Evolutionary conservation across 2,797 vertebrate species (phyloP).

Genomic region (Sebastes hubbsi): DNA sequence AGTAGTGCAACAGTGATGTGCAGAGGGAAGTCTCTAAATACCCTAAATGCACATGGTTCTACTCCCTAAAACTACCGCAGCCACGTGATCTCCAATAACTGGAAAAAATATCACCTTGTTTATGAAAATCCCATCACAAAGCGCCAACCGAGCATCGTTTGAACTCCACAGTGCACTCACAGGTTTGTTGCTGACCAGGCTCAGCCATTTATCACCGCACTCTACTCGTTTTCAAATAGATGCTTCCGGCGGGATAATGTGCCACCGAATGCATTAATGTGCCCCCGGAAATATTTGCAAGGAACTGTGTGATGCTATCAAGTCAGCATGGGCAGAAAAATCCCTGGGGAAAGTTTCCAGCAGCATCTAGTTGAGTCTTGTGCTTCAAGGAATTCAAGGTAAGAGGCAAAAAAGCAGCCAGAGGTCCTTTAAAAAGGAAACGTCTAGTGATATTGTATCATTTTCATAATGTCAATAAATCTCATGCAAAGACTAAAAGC

Average conservation of each 20-base stretch:
- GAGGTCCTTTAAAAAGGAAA: not conserved
- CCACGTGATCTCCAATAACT: not conserved
- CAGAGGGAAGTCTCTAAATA: not conserved
- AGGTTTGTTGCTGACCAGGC: slow-evolving; percentile 10
- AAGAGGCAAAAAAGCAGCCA: not conserved
- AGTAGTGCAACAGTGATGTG: not conserved
- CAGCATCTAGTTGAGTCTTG: slow-evolving; percentile 10
- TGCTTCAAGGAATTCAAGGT: slow-evolving; percentile 9
- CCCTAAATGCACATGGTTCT: not conserved
- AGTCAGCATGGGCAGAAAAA: slow-evolving; percentile 32
- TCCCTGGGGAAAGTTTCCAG: slow-evolving; percentile 30
- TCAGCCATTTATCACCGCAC: slow-evolving; percentile 3
- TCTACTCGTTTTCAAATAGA: slow-evolving; percentile 7
- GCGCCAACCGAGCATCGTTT: slow-evolving; percentile 3
- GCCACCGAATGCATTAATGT: slow-evolving; percentile 34
- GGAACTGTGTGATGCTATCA: slow-evolving; percentile 21
- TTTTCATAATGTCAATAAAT: not conserved
- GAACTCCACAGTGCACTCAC: not conserved
- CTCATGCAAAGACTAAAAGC: not conserved
- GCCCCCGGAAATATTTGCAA: slow-evolving; percentile 1
- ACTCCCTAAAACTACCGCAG: not conserved
- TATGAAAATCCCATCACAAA: not conserved
- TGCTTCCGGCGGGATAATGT: slow-evolving; percentile 39
- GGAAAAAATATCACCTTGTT: not conserved
- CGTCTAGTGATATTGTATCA: not conserved